Conservation (phyloP, 2,113 vertebrate genomes). For the Rhodinocichla rosea region DNA sequence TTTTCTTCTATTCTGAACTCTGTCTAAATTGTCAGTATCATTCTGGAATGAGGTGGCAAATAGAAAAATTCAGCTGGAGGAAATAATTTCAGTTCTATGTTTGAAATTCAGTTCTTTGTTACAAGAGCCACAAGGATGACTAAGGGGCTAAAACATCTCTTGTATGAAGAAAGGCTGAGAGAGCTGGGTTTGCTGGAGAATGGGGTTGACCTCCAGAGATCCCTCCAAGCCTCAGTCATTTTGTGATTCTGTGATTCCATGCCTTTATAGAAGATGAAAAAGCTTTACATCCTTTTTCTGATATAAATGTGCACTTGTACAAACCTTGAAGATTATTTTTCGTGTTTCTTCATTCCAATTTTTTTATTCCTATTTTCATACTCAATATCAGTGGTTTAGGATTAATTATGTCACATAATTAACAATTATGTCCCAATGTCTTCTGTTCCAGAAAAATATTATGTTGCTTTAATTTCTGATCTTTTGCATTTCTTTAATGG, state of each 20-base stretch:
- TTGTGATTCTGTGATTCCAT: background rate
- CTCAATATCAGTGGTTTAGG: background rate
- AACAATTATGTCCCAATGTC: background rate
- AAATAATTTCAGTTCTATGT: background rate
- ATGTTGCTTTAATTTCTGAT: background rate
- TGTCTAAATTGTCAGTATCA: background rate
- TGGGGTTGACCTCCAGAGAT: background rate
- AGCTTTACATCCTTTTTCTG: background rate
- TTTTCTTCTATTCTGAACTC: background rate
- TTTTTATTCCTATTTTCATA: background rate
- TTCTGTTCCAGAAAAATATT: background rate
- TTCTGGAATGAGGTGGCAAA: background rate
- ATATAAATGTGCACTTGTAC: background rate
- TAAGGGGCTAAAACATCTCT: background rate
- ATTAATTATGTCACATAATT: background rate
- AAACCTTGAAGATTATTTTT: background rate
- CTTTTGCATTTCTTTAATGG: background rate
- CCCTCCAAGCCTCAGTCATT: background rate
- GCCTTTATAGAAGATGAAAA: background rate
- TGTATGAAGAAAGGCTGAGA: background rate
- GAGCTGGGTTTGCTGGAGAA: background rate
- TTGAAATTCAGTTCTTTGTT: background rate
- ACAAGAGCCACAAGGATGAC: background rate
- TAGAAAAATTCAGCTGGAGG: background rate
- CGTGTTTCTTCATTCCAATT: background rate